A percentile compares a stretch with the other conserved stretches of the same genome.
Evolutionary conservation across 2,113 vertebrate genomes (phyloP).

Genomic region (Bufo gargarizans): DNA sequence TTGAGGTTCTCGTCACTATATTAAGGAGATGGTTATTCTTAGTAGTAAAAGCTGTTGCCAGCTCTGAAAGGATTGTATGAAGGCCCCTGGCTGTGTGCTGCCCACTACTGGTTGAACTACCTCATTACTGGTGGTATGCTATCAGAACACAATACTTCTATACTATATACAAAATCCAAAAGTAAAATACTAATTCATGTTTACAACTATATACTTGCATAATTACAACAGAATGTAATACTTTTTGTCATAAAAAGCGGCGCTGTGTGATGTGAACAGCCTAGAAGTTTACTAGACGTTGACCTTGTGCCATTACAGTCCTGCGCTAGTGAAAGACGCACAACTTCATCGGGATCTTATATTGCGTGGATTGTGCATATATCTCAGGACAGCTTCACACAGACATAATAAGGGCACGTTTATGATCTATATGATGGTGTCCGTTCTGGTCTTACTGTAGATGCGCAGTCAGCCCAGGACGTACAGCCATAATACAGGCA

Average conservation of each 20-base stretch:
- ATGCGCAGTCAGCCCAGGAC: too few species aligned
- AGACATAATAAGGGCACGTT: too few species aligned
- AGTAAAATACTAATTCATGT: neutral
- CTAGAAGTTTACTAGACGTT: neutral
- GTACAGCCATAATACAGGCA: too few species aligned
- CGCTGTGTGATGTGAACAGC: neutral
- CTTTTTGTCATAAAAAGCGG: neutral
- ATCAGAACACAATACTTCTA: neutral
- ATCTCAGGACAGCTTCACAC: neutral
- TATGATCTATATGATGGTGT: too few species aligned
- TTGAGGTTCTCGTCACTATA: neutral
- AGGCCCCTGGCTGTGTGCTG: neutral
- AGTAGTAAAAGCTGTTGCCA: neutral
- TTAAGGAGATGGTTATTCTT: too few species aligned
- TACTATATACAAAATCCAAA: slow-evolving; percentile 1
- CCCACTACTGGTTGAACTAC: slow-evolving; percentile 9
- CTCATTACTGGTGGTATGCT: slow-evolving; percentile 13
- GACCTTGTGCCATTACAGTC: too few species aligned
- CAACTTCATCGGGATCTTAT: neutral
- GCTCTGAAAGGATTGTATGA: neutral
- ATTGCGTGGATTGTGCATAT: neutral
- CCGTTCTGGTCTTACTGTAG: too few species aligned
- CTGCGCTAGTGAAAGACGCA: neutral
- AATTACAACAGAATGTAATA: slow-evolving; percentile 6
- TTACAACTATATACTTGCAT: slow-evolving; percentile 11